Evolutionary conservation across 2,113 vertebrate species (phyloP).

Genomic region (Hemiprocne comata): DNA sequence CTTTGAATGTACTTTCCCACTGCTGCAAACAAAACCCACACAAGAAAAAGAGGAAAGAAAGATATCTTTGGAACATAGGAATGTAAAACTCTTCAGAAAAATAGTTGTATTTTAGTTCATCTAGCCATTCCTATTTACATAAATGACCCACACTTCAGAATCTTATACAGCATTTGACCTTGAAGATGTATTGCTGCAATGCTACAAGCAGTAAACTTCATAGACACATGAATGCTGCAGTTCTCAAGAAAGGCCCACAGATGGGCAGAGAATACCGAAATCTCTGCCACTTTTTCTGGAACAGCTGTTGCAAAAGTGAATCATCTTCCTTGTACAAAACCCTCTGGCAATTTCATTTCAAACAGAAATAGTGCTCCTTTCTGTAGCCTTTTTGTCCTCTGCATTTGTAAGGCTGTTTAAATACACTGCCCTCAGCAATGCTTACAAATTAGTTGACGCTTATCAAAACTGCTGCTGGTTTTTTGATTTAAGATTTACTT

Average conservation of each 20-base stretch:
- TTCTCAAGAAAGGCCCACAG: neutral
- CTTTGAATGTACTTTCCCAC: neutral
- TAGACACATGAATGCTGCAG: rapidly evolving
- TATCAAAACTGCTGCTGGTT: neutral
- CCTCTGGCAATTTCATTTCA: neutral
- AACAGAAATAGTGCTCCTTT: neutral
- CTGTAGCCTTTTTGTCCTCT: neutral
- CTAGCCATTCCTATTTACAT: neutral
- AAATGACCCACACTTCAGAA: neutral
- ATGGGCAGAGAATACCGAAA: neutral
- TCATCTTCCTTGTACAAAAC: neutral
- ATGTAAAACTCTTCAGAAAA: neutral
- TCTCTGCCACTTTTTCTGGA: neutral
- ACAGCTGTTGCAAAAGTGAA: neutral
- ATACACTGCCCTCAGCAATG: neutral
- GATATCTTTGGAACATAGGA: neutral
- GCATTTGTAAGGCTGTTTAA: neutral
- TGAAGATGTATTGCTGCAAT: neutral
- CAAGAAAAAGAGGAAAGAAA: neutral
- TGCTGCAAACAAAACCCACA: neutral
- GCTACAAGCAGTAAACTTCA: neutral
- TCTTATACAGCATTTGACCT: neutral
- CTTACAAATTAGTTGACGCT: neutral
- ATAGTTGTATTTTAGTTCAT: neutral
- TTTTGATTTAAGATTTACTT: neutral